Conservation (phyloP, 2,888 invertebrate genomes). For the Troides helena region DNA sequence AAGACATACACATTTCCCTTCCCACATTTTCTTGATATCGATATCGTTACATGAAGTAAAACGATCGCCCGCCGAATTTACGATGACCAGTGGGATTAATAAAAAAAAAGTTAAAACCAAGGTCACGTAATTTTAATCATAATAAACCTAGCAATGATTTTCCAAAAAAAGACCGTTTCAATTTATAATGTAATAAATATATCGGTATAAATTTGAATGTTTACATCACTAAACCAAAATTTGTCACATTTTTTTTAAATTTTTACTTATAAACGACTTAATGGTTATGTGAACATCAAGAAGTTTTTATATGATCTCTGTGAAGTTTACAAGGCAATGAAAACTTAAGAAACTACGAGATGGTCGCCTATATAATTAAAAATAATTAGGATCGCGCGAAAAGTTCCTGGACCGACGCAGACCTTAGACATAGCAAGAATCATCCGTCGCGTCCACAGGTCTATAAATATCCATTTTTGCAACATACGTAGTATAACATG, state of each 20-base stretch:
- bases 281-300: constrained; percentile 25
- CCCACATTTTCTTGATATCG: constrained; percentile 77
- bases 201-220: constrained; percentile 20
- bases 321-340: constrained; percentile 1
- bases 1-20: constrained; percentile 76
- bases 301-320: background rate
- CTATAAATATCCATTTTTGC: constrained; percentile 74
- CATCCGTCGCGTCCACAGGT: constrained; percentile 68
- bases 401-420: constrained; percentile 49
- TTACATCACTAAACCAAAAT: constrained; percentile 52
- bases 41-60: constrained; percentile 66
- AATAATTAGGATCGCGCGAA: constrained; percentile 16
- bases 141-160: background rate
- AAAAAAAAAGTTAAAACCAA: background rate
- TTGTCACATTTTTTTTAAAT: constrained; percentile 38
- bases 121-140: background rate
- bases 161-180: constrained; percentile 33
- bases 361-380: background rate
- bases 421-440: constrained; percentile 65
- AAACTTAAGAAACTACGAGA: no score
- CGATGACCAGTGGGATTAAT: constrained; percentile 42
- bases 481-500: constrained; percentile 62
- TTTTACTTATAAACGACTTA: constrained; percentile 9
- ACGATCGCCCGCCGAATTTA: constrained; percentile 66
- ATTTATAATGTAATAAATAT: constrained; percentile 33